phyloP scores from a whole-genome alignment of 1,140 invertebrate species.

The Drosophila ohnishii region DNA sequence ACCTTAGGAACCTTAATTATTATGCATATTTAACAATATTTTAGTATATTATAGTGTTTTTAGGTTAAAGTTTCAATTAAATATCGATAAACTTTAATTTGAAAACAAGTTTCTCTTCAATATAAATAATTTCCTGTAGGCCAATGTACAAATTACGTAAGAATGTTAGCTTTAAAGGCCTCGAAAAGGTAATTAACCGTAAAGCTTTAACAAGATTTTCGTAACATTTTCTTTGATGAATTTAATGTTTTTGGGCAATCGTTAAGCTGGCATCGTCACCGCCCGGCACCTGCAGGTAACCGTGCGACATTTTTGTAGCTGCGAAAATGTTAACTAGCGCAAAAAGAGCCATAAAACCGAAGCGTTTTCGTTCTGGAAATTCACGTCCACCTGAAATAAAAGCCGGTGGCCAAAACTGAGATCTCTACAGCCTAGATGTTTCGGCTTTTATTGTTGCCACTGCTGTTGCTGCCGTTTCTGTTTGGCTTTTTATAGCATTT shows the following conservation, averaged over 20 bases:
- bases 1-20: neutral
- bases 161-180: neutral
- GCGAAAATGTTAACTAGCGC: constrained; percentile 63
- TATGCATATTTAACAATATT: too few relatives aligned
- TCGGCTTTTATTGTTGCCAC: constrained; percentile 47
- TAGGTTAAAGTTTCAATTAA: neutral
- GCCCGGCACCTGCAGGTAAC: constrained; percentile 52
- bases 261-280: constrained; percentile 31
- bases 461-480: constrained; percentile 40
- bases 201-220: neutral
- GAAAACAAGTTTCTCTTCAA: neutral
- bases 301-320: constrained; percentile 49
- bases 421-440: constrained; percentile 35
- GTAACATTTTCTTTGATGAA: constrained; percentile 9
- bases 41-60: too few relatives aligned
- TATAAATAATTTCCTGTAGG: neutral
- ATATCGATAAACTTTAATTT: neutral
- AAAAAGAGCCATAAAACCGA: constrained; percentile 39
- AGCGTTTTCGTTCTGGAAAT: constrained; percentile 55
- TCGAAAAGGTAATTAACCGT: neutral
- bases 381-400: constrained; percentile 32
- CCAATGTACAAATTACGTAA: neutral
- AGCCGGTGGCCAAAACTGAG: constrained; percentile 18
- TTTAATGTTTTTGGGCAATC: constrained; percentile 3
- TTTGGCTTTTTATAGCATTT: constrained; percentile 68